These are phyloP conservation scores for Oscheius sp. DNA, from an alignment of 2,888 invertebrate genomes.

Conservation along the genomic window DNA sequence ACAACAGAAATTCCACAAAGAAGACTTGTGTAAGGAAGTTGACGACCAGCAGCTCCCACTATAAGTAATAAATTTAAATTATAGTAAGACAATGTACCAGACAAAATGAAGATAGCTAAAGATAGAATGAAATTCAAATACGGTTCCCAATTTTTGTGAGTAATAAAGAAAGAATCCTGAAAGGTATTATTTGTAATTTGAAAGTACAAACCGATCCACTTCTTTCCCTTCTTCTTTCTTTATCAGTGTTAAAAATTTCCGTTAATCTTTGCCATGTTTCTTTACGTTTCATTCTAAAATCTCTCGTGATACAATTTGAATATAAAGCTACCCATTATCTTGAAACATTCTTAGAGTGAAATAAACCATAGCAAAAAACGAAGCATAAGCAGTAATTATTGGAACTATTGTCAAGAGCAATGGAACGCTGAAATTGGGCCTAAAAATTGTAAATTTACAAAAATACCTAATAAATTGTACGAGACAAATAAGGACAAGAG, in stretches of 20 bases:
- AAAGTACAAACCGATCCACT: slow-evolving; percentile 20
- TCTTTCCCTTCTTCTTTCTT: slow-evolving; percentile 9
- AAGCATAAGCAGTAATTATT: slow-evolving; percentile 53
- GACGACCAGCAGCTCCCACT: slow-evolving; percentile 59
- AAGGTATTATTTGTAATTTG: neutral
- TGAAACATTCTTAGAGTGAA: slow-evolving; percentile 66
- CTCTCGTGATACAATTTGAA: slow-evolving; percentile 7
- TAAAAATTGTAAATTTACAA: neutral
- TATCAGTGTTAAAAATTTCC: slow-evolving; percentile 24
- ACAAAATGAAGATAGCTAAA: slow-evolving; percentile 57
- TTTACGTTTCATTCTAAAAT: slow-evolving; percentile 30
- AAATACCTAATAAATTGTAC: slow-evolving; percentile 66
- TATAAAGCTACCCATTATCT: slow-evolving; percentile 29
- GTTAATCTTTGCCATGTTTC: slow-evolving; percentile 12
- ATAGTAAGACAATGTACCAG: slow-evolving; percentile 21
- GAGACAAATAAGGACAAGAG: slow-evolving; percentile 63
- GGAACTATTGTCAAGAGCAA: slow-evolving; percentile 57
- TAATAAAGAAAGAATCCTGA: slow-evolving; percentile 27
- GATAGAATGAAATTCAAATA: slow-evolving; percentile 62
- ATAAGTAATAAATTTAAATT: slow-evolving; percentile 36
- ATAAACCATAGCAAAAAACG: slow-evolving; percentile 63
- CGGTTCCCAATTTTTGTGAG: slow-evolving; percentile 58
- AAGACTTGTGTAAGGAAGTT: slow-evolving; percentile 55
- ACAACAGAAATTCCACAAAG: slow-evolving; percentile 61
- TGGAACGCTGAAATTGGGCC: slow-evolving; percentile 52